Evolutionary conservation across 2,888 invertebrate genomes (phyloP), one percentile per base, ranked within the genome.

Genomic region (Lordiphosa andalusiaca): DNA sequence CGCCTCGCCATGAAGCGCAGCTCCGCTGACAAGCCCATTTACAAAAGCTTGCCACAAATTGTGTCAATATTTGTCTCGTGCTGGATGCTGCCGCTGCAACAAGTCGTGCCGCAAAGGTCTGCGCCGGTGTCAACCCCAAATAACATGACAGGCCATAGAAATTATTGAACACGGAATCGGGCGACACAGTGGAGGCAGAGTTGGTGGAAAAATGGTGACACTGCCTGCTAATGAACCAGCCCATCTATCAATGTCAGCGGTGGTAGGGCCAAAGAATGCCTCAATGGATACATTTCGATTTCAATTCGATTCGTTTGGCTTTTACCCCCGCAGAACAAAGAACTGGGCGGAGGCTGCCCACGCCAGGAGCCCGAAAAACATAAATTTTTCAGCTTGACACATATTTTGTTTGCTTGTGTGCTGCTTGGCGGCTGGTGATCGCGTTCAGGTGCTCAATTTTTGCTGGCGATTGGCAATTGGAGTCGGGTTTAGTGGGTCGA

Each of bases 91-190:
- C 54, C 69, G 75, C 72, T 88, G 89, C 85, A 89, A 88, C 86
- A 88, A 88, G 87, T 88, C 89, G 87, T 88, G 89, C 87, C 75
- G 69, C 82, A 88, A 87, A 87, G 89, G 88, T 88, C 87, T 88
- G 69, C 75, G 60, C 65, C 75, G 85, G 86, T 88, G 88, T 88
- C 88, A 88, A 66, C 19, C 51, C 21, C 16, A 30, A 53, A 62
- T 71, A 76, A 78, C 85, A 77, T 84, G 76, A 77, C 76, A 84
- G 72, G 80, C 76, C 73, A 80, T 80, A 75, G 65, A 77, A 85
- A 77, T 85, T 85, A 85, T 77, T 80, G 85, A 80, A 64, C 85
- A 58, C 63, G 62, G 62, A 60, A 67, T 40, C 40, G 49, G 23
- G 55, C 47, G 46, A 63, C 47, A 48, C 51, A 63, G 48, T 52